phyloP scores from a whole-genome alignment of 2,113 vertebrate species.

The Corythornis vintsioides region DNA sequence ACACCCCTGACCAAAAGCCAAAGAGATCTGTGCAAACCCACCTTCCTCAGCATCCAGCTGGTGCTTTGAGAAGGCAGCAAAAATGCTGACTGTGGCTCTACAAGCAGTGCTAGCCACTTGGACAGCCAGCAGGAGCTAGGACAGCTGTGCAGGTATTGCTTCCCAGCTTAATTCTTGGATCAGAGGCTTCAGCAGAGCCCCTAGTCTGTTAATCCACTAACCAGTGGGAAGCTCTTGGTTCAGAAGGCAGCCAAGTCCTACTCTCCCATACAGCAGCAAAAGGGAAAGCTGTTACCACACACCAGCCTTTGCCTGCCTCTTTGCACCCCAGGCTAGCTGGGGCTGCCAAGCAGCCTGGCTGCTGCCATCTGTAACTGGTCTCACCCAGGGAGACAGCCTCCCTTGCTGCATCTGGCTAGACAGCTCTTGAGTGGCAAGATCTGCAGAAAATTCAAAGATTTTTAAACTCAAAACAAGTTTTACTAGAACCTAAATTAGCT shows the following conservation, averaged over 20 bases:
- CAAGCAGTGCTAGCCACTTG: background rate
- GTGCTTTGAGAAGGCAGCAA: background rate
- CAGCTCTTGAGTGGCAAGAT: background rate
- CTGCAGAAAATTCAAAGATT: background rate
- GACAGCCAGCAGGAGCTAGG: background rate
- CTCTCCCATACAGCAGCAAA: background rate
- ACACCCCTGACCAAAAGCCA: background rate
- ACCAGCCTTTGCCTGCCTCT: background rate
- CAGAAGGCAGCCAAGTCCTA: background rate
- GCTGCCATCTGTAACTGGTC: background rate
- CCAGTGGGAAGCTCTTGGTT: background rate
- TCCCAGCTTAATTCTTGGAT: background rate
- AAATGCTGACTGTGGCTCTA: background rate
- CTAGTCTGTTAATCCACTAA: background rate
- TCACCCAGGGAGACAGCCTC: background rate
- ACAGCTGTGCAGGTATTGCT: background rate
- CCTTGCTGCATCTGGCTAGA: background rate
- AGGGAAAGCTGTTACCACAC: background rate
- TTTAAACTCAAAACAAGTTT: background rate
- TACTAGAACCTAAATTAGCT: background rate
- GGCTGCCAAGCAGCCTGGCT: background rate
- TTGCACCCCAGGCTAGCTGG: background rate
- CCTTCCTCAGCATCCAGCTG: background rate
- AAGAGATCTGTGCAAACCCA: background rate
- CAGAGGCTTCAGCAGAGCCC: background rate